Base-by-base conservation (phyloP, 2,888 invertebrate species). In the Ganaspis brasiliensis region DNA sequence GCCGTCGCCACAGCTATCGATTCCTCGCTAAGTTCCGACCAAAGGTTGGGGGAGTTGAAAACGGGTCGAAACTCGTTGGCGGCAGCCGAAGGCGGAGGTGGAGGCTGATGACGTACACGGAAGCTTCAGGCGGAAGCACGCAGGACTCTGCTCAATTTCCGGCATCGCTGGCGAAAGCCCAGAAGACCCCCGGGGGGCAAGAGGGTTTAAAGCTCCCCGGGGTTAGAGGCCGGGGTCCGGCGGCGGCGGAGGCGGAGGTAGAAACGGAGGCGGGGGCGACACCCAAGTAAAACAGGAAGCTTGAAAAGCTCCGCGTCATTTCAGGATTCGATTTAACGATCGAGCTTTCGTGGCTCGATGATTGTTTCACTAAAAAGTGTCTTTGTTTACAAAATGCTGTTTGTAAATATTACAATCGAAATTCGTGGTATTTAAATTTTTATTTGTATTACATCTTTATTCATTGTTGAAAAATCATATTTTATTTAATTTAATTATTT, bases 51-150 rank as follows among this genome's bases (percentile, higher is more conserved):
- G 81, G 74, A n/a, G 59, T 26, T 70, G 73, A 31, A 21, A 67
- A 75, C 56, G 70, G 80, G 78, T 70, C 52, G 73, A 70, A 73
- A 75, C 76, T 76, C 74, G 79, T 63, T 78, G 57, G 75, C 55
- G 45, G 57, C 61, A 26, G 31, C 70, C 16, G 80, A 79, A 80
- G 80, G 74, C 45, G 77, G 16, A 35, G 76, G 74, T 59, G 79
- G 75, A 81, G 83, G 83, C 79, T 85, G 83, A 86, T 84, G 86
- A 88, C 87, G 86, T 86, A 87, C 79, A 84, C 87, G 89, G 86
- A 87, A 87, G 86, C 82, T 80, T 71, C 52, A 63, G 73, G 70
- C 83, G 83, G 86, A 87, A 87, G 83, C 85, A 79, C 82, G 80
- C 81, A 83, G 78, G 82, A 79, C 85, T 87, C 85, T 83, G 85